Evolutionary conservation across 2,113 vertebrate species (phyloP), one percentile per base, ranked within the genome.

Genomic region (Nanorana parkeri): DNA sequence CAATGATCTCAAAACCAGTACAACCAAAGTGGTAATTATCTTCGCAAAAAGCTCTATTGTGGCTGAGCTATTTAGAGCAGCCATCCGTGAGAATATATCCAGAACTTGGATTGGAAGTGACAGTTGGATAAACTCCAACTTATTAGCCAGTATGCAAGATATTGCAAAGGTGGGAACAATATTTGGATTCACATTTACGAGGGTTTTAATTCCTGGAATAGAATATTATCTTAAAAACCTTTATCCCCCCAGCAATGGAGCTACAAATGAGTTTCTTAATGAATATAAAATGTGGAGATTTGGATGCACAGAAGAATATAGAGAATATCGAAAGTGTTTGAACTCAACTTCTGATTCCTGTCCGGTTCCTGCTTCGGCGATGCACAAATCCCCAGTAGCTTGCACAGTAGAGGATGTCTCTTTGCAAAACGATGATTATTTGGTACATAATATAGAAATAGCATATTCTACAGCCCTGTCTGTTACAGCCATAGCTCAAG

Each of bases 91-190:
- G 17, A 88, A 88, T 17, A 88, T 88, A 67, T 78, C 85, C 4
- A 87, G 83, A 61, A 89, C 61, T 13, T 93, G 92, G 92, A 86
- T 93, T 17, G 87, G 90, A 65, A 92, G 84, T 69, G 92, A 93
- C 51, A 21, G n/a, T 75, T 93, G 92, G 92, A 88, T 90, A 19
- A 71, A 80, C 21, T 88, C 85, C 8, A n/a, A 2, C 20, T 11
- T 52, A 1, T 20, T 92, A 16, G 58, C 87, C 32, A 60, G 16
- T 0, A 88, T 92, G 85, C 56, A 86, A 1, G 85, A 81, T 41
- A 92, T 93, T 65, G 83, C 90, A 60, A 68, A 64, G 63, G 83
- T 92, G n/a, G 91, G 92, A 3, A 88, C 90, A 66, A 88, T 93
- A 67, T 77, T 93, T 36, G 92, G 91, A 8, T 88, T 91, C 3